Evolutionary conservation across 2,113 vertebrate genomes (phyloP), one percentile per base, ranked within the genome.

Genomic region (Jaculus jaculus): DNA sequence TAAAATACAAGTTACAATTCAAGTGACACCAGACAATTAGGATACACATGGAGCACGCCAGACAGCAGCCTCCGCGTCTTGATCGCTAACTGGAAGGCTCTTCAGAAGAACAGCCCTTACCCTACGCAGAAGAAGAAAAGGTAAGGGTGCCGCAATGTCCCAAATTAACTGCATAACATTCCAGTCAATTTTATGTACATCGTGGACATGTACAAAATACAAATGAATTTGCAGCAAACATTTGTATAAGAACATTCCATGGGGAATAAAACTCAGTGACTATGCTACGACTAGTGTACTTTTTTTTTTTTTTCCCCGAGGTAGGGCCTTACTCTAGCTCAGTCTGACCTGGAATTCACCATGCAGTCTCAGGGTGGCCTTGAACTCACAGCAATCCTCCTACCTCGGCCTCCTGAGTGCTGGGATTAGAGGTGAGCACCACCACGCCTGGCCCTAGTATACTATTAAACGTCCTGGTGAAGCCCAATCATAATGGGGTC

Each of bases 61-160:
- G 84, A 98, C 90, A 91, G 94, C 95, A 96, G 97, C 97, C 97
- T 96, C 97, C 84, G 72, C 51, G 58, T 93, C 91, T 82, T 39
- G 95, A 79, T 95, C 97, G 97, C 89, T 94, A 97, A 97, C 72
- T 93, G 94, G 95, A 97, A 97, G 78, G 78, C 86, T 98, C 98
- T 97, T 98, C 98, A 92, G 96, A 97, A 91, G 96, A 97, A 97
- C 79, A 97, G 98, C 98, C 98, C 98, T 98, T 96, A 98, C 97
- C 98, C 98, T 98, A 98, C 69, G 94, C 9, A 96, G 97, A 98
- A 94, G 97, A 98, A 97, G 94, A 77, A 94, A 96, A 65, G 97
- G 97, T 98, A 98, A 97, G 84, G 24, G 51, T 87, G 95, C 93
- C 93, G 90, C 93, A 75, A 7, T 18, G 89, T 89, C 82, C 91